phyloP scores from a whole-genome alignment of 1,140 invertebrate genomes.

The Augochlora pura region DNA sequence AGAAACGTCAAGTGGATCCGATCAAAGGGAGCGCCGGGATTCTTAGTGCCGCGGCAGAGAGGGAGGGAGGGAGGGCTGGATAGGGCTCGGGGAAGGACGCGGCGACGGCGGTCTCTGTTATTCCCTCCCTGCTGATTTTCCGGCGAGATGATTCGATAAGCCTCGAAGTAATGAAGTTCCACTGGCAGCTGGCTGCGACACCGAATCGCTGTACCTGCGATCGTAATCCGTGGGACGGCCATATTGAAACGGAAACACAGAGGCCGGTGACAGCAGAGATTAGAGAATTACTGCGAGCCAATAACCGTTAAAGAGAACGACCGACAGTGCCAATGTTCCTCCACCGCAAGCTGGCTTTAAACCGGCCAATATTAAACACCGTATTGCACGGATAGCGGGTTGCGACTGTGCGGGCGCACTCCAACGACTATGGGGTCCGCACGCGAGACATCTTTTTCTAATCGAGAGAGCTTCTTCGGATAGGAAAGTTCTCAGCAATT shows the following conservation, averaged over 20 bases:
- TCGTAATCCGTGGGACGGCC: slow-evolving; percentile 69
- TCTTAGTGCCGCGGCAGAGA: neutral
- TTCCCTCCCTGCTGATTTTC: slow-evolving; percentile 55
- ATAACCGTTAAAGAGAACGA: slow-evolving; percentile 79
- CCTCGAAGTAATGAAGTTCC: slow-evolving; percentile 70
- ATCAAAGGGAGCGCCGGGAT: slow-evolving; percentile 19
- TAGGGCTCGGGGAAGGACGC: no score
- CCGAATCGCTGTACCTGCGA: slow-evolving; percentile 51
- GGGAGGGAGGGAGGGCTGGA: no score
- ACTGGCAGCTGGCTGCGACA: slow-evolving; percentile 67
- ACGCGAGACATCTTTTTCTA: no score
- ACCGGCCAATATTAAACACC: slow-evolving; percentile 72
- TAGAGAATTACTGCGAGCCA: slow-evolving; percentile 77
- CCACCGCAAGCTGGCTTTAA: slow-evolving; percentile 70
- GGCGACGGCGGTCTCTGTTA: slow-evolving; percentile 16
- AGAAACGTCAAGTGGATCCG: slow-evolving; percentile 6
- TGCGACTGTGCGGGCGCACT: slow-evolving; percentile 41
- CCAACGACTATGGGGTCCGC: neutral
- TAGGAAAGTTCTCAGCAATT: neutral
- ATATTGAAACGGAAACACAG: slow-evolving; percentile 77
- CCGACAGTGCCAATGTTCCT: slow-evolving; percentile 68
- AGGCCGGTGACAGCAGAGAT: slow-evolving; percentile 76
- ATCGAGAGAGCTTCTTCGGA: neutral
- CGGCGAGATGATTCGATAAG: slow-evolving; percentile 66
- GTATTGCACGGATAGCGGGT: slow-evolving; percentile 57